phyloP scores from a whole-genome alignment of 2,113 vertebrate species.

The Anguilla japonica region DNA sequence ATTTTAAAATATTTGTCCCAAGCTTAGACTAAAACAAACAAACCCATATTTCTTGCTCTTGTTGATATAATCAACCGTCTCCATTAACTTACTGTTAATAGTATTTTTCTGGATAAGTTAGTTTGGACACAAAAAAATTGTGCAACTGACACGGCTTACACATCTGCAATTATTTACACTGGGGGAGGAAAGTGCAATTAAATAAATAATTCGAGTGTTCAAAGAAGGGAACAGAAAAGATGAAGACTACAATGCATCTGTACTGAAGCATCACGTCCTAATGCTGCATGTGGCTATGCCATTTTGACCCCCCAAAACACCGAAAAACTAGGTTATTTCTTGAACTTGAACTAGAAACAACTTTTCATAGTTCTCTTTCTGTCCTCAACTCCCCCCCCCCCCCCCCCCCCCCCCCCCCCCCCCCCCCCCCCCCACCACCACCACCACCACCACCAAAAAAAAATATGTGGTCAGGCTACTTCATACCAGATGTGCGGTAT shows the following conservation, averaged over 20 bases:
- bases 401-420: neutral
- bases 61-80: too few species aligned
- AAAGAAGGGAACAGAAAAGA: neutral
- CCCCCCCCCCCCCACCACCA: neutral
- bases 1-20: too few species aligned
- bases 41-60: too few species aligned
- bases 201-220: neutral
- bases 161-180: neutral
- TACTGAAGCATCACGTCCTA: too few species aligned
- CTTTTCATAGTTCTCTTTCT: neutral
- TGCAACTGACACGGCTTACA: too few species aligned
- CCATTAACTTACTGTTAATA: too few species aligned
- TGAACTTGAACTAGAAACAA: neutral
- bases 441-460: neutral
- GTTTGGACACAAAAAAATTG: too few species aligned
- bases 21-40: too few species aligned
- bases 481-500: constrained; percentile 29
- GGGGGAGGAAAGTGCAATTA: neutral
- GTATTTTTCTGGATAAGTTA: too few species aligned
- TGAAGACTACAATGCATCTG: neutral
- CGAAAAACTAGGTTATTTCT: neutral
- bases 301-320: neutral
- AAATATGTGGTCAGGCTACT: neutral
- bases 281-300: too few species aligned
- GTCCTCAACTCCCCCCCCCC: neutral